These are phyloP conservation scores for Campoplex nolae DNA, from an alignment of 2,888 invertebrate genomes.

Conservation along the genomic window DNA sequence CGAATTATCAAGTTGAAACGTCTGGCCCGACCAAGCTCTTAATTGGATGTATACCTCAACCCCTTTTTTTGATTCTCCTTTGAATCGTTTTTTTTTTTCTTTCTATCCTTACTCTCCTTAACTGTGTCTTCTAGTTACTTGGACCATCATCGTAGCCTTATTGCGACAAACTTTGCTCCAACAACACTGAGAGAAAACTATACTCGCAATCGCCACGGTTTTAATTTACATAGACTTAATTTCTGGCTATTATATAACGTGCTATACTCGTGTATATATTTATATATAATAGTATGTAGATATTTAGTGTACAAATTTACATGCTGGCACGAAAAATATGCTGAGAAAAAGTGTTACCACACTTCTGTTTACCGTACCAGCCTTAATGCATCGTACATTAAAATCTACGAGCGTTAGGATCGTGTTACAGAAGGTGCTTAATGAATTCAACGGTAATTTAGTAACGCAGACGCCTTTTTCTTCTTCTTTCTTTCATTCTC, in stretches of 20 bases:
- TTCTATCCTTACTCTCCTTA: background rate
- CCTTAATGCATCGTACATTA: slow-evolving; percentile 3
- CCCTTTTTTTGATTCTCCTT: slow-evolving; percentile 14
- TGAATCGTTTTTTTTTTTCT: slow-evolving; percentile 22
- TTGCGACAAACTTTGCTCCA: slow-evolving; percentile 39
- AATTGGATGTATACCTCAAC: slow-evolving; percentile 55
- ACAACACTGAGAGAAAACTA: slow-evolving; percentile 16
- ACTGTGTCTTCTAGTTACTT: background rate
- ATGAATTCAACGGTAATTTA: slow-evolving; percentile 14
- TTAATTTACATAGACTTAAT: slow-evolving; percentile 48
- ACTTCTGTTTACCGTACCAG: slow-evolving; percentile 14
- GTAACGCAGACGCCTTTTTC: background rate
- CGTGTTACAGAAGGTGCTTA: slow-evolving; percentile 11
- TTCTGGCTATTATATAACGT: background rate
- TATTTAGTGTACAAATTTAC: background rate
- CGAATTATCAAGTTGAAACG: slow-evolving; percentile 61
- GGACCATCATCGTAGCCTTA: background rate
- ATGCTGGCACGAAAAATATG: background rate
- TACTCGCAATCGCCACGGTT: slow-evolving; percentile 36
- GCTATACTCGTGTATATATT: background rate
- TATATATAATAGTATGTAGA: background rate
- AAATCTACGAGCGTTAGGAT: slow-evolving; percentile 5
- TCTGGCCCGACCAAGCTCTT: slow-evolving; percentile 47
- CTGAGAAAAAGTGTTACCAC: slow-evolving; percentile 11
- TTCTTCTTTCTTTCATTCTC: background rate